Evolutionary conservation across 2,797 vertebrate species (phyloP).

Genomic region (Poecilia velifera): DNA sequence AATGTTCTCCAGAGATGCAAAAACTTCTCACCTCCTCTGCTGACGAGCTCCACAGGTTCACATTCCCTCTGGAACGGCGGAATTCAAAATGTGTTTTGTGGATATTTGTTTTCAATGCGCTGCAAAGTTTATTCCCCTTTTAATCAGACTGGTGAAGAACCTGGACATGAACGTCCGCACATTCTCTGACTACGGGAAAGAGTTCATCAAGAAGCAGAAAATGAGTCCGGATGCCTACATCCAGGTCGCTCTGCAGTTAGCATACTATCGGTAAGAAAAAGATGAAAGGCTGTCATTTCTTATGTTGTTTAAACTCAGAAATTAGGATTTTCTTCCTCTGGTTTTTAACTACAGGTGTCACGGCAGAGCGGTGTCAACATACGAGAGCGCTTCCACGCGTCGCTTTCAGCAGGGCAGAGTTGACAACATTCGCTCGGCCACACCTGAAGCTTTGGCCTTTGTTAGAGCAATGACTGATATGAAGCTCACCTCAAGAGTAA

Average conservation of each 20-base stretch:
- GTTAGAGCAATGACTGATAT: slow-evolving; percentile 87
- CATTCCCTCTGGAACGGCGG: background rate
- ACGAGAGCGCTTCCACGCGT: slow-evolving; percentile 94
- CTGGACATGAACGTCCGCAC: slow-evolving; percentile 90
- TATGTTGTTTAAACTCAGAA: background rate
- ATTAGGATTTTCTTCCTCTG: slow-evolving; percentile 4
- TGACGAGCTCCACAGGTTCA: slow-evolving; percentile 81
- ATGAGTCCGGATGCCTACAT: slow-evolving; percentile 96
- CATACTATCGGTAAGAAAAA: slow-evolving; percentile 88
- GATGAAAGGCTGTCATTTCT: background rate
- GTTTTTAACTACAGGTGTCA: slow-evolving; percentile 67
- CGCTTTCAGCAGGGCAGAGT: slow-evolving; percentile 90
- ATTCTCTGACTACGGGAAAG: slow-evolving; percentile 90
- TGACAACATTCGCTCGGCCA: slow-evolving; percentile 96
- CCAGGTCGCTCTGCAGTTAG: slow-evolving; percentile 93
- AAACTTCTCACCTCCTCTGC: slow-evolving; percentile 83
- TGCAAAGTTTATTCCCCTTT: background rate
- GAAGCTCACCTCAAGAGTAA: slow-evolving; percentile 55
- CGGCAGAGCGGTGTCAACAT: slow-evolving; percentile 85
- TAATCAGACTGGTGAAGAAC: slow-evolving; percentile 86
- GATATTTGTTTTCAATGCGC: background rate
- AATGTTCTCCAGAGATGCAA: slow-evolving; percentile 91
- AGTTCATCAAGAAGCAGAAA: slow-evolving; percentile 94
- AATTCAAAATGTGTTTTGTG: background rate
- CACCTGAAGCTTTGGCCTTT: slow-evolving; percentile 87